Conservation (phyloP, 2,113 vertebrate genomes). For the Ceyx melanurus region DNA sequence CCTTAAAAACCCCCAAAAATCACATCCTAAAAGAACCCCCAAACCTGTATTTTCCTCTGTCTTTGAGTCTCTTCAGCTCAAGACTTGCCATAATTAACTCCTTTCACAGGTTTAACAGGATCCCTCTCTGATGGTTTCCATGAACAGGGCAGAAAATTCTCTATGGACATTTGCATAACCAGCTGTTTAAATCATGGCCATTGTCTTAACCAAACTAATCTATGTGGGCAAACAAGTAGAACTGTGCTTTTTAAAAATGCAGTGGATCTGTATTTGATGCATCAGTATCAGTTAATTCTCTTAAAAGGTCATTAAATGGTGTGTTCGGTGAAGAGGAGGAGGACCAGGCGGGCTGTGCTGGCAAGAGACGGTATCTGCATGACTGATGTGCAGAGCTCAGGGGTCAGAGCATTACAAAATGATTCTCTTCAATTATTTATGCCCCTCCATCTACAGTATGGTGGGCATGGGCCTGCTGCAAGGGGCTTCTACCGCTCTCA, state of each 20-base stretch:
- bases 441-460: not conserved
- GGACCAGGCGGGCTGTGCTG: not conserved
- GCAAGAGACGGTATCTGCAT: not conserved
- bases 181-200: not conserved
- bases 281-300: conserved; percentile 59
- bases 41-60: rapidly evolving
- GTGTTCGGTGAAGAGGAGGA: not conserved
- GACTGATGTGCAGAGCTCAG: conserved; percentile 62
- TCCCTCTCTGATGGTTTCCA: not conserved
- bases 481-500: not conserved
- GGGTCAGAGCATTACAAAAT: conserved; percentile 73
- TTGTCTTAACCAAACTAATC: conserved; percentile 7
- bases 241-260: not conserved
- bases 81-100: not conserved
- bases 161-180: not conserved
- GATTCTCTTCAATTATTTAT: conserved; percentile 79
- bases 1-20: not conserved
- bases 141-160: rapidly evolving
- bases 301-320: conserved; percentile 59
- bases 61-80: not conserved
- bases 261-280: not conserved
- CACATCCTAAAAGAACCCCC: rapidly evolving
- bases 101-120: not conserved
- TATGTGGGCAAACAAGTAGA: not conserved
- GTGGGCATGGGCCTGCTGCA: conserved; percentile 3